Evolutionary conservation across 2,797 vertebrate genomes (phyloP).

Genomic region (Chrysocyon brachyurus): DNA sequence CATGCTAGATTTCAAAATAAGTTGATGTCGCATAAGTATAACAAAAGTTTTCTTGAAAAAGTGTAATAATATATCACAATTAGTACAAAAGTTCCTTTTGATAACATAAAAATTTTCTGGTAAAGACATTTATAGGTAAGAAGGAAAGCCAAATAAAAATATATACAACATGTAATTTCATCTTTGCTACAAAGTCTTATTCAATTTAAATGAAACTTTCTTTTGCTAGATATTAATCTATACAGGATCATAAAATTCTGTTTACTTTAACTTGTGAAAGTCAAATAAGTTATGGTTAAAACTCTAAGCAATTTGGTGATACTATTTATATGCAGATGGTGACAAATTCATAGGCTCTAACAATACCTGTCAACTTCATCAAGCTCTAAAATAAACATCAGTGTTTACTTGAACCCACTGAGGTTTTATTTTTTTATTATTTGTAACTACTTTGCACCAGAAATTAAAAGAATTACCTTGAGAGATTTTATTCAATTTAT

Average conservation of each 20-base stretch:
- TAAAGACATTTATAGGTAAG: slow-evolving; percentile 44
- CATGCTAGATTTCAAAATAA: not conserved
- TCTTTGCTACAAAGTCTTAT: not conserved
- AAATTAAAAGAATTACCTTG: not conserved
- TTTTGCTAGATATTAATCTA: not conserved
- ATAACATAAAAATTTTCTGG: not conserved
- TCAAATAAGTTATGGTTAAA: slow-evolving; percentile 7
- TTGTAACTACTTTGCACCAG: not conserved
- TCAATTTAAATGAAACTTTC: not conserved
- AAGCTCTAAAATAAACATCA: not conserved
- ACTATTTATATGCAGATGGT: slow-evolving; percentile 32
- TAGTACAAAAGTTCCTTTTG: slow-evolving; percentile 27
- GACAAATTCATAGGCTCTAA: slow-evolving; percentile 45
- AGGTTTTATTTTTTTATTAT: not conserved
- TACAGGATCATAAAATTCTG: not conserved
- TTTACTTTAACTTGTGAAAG: slow-evolving; percentile 28
- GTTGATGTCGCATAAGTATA: not conserved
- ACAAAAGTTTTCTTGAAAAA: slow-evolving; percentile 15
- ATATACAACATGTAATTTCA: not conserved
- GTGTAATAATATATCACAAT: not conserved
- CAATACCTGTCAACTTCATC: slow-evolving; percentile 32
- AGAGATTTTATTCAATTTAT: not conserved
- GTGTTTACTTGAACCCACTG: not conserved
- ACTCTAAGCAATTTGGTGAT: not conserved
- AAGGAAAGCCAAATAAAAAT: slow-evolving; percentile 49